Conservation (phyloP, 2,113 vertebrate genomes). For the Amphiprion percula region DNA sequence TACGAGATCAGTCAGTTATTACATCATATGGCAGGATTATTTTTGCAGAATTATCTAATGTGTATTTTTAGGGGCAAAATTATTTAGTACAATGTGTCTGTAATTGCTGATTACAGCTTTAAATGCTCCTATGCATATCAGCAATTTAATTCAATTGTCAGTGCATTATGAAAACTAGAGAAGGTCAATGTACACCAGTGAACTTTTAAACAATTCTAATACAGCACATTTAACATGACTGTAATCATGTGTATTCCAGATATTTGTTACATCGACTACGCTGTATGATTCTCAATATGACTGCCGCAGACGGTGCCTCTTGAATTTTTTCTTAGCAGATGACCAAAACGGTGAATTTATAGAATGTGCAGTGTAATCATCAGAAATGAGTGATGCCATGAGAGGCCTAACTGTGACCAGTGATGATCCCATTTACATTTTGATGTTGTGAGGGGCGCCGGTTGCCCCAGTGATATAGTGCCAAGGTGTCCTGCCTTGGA, state of each 20-base stretch:
- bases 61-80: background rate
- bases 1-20: constrained; percentile 1
- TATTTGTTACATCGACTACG: background rate
- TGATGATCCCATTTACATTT: constrained; percentile 52
- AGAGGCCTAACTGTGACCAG: constrained; percentile 34
- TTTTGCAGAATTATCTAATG: background rate
- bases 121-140: background rate
- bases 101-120: background rate
- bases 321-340: background rate
- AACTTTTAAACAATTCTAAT: background rate
- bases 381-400: constrained; percentile 12
- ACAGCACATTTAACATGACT: background rate
- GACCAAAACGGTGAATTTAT: background rate
- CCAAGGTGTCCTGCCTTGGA: constrained; percentile 62
- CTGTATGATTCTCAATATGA: background rate
- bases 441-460: constrained; percentile 25
- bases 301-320: too few species aligned
- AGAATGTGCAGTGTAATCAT: background rate
- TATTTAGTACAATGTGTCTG: background rate
- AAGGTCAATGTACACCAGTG: background rate
- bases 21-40: background rate
- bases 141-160: too few species aligned
- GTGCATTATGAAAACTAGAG: background rate
- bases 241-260: background rate
- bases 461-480: constrained; percentile 63